phyloP scores from a whole-genome alignment of 2,888 invertebrate species.

The Calameuta filiformis region DNA sequence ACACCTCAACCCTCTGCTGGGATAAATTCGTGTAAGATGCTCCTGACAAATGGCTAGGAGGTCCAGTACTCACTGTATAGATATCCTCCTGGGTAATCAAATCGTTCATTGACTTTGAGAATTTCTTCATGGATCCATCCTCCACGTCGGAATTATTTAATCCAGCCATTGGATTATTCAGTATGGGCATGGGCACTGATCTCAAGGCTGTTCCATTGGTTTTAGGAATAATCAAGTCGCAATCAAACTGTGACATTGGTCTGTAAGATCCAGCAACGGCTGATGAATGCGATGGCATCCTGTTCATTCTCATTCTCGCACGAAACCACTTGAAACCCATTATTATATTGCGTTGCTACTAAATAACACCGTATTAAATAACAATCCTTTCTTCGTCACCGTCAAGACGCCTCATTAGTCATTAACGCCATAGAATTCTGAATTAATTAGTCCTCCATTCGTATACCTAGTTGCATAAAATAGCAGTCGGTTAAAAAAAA shows the following conservation, averaged over 20 bases:
- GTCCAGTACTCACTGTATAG: not conserved
- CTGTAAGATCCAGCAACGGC: slow-evolving; percentile 40
- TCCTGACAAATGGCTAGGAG: slow-evolving; percentile 25
- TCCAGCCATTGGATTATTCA: slow-evolving; percentile 14
- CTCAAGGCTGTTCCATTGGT: slow-evolving; percentile 7
- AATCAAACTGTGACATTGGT: slow-evolving; percentile 33
- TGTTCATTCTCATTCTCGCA: slow-evolving; percentile 57
- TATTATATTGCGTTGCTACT: not conserved
- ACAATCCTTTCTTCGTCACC: not conserved
- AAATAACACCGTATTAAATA: not conserved
- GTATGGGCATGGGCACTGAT: slow-evolving; percentile 14
- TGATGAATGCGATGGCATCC: slow-evolving; percentile 19
- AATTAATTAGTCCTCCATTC: not conserved
- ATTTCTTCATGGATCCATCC: not conserved
- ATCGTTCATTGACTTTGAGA: not conserved
- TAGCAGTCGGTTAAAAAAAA: not conserved
- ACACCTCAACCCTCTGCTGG: slow-evolving; percentile 12
- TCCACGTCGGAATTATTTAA: not conserved
- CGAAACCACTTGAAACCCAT: slow-evolving; percentile 67
- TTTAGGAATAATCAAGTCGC: slow-evolving; percentile 12
- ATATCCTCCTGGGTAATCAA: not conserved
- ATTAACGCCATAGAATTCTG: not conserved
- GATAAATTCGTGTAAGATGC: slow-evolving; percentile 25
- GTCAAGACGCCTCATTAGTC: not conserved
- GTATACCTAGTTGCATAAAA: not conserved